Evolutionary conservation across 2,797 vertebrate species (phyloP), one percentile per base, ranked within the genome.

Genomic region (Enteromius viviparus): DNA sequence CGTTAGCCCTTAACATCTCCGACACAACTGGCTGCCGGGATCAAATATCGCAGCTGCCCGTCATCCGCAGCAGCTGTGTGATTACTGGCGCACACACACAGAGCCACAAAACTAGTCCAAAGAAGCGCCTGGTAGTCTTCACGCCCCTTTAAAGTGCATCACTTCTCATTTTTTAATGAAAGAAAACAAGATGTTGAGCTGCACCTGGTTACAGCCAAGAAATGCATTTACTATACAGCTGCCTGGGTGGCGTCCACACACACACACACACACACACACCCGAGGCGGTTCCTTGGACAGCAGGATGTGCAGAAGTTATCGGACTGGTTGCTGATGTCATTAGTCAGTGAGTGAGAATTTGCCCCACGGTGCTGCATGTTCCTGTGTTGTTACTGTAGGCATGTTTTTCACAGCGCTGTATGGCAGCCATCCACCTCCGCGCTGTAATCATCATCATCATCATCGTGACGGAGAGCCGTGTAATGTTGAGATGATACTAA

Each of bases 231-330:
- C 34, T 70, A 80, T 91, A 88, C 89, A 79, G 1, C 87, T 84
- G 76, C 85, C 71, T 84, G 85, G 87, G 86, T 89, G 90, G 87
- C 49, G 65, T 70, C 15, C 60, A 60, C 66, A 32, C 65, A 66
- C 55, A 78, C 70, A 65, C 55, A 51, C 71, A 82, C 60, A 58
- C 32, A 49, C 19, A 62, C 55, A 74, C 65, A 66, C 87, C 87
- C 79, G 76, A 85, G 87, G 86, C 85, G 85, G 86, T 90, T 88
- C 89, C 89, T 91, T 81, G 87, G 89, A 91, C 90, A 90, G 89
- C 91, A 93, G 94, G 93, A 94, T 92, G 91, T 94, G 87, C 40
- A 45, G 70, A 81, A 85, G 87, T 88, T 88, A 91, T 93, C 91
- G 89, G 90, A 90, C 65, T 37, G 80, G 90, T 92, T 87, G 85